Conservation (phyloP, 2,888 invertebrate genomes). For the Neocrepidodera transversa region DNA sequence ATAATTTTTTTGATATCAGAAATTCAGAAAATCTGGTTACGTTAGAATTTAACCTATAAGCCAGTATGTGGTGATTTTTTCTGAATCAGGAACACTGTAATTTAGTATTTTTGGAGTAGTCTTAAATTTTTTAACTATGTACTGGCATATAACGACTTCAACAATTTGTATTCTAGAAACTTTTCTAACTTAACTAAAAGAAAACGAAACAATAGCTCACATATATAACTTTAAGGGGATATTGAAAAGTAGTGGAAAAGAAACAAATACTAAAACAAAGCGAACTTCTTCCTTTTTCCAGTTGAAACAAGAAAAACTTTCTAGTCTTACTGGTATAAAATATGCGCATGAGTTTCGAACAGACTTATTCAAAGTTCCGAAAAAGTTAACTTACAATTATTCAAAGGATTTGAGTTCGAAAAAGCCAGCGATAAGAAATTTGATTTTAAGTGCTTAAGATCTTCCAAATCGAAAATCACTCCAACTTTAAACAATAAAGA, state of each 20-base stretch:
- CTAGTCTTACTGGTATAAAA: slow-evolving; percentile 36
- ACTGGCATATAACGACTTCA: too few relatives aligned
- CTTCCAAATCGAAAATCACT: slow-evolving; percentile 7
- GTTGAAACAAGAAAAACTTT: slow-evolving; percentile 41
- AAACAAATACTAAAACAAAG: slow-evolving; percentile 35
- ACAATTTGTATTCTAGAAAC: too few relatives aligned
- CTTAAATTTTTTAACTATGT: too few relatives aligned
- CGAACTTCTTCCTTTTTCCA: slow-evolving; percentile 36
- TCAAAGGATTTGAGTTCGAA: slow-evolving; percentile 21
- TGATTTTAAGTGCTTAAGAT: slow-evolving; percentile 23
- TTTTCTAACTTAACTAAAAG: too few relatives aligned
- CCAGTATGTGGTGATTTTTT: too few relatives aligned
- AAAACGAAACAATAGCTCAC: slow-evolving; percentile 32
- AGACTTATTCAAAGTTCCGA: slow-evolving; percentile 25
- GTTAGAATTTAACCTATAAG: too few relatives aligned
- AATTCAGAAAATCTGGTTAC: too few relatives aligned
- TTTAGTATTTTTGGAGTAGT: too few relatives aligned
- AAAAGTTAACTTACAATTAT: slow-evolving; percentile 30
- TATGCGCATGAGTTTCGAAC: slow-evolving; percentile 40
- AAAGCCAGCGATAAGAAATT: slow-evolving; percentile 13
- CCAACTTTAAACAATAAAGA: background rate
- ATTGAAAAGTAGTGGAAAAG: slow-evolving; percentile 37
- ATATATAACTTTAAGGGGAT: slow-evolving; percentile 30
- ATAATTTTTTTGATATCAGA: too few relatives aligned
- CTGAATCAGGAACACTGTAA: too few relatives aligned